phyloP scores from a whole-genome alignment of 2,797 vertebrate genomes.

The Poeciliopsis gracilis region DNA sequence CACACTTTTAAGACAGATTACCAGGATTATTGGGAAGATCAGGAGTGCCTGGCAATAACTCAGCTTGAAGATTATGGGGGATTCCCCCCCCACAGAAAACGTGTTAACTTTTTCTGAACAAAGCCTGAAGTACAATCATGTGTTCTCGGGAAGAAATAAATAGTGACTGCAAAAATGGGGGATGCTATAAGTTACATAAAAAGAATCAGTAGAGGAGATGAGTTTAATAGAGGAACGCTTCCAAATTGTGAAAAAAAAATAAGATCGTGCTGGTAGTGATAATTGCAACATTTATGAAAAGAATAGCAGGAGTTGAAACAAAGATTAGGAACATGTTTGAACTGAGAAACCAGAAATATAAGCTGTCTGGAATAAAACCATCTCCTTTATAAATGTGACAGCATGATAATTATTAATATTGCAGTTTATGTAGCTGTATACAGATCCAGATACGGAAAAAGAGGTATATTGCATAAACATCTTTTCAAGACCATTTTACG shows the following conservation, averaged over 20 bases:
- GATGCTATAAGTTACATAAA: background rate
- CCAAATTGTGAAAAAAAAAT: no score
- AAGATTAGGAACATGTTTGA: background rate
- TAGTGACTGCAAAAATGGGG: background rate
- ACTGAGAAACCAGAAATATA: background rate
- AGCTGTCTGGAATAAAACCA: background rate
- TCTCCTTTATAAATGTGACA: no score
- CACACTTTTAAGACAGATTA: background rate
- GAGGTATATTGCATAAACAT: conserved; percentile 15
- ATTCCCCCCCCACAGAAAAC: no score
- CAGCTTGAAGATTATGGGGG: background rate
- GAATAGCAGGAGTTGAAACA: background rate
- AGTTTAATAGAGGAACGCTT: background rate
- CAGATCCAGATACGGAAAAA: background rate
- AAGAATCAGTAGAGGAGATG: background rate
- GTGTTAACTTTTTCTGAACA: background rate
- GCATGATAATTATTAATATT: no score
- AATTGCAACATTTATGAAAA: background rate
- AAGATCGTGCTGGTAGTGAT: background rate
- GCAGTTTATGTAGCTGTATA: background rate
- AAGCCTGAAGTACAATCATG: background rate
- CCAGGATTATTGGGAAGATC: background rate
- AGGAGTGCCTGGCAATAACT: background rate
- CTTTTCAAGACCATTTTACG: background rate
- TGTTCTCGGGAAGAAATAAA: background rate